Evolutionary conservation across 2,888 invertebrate species (phyloP), one percentile per base, ranked within the genome.

Genomic region (Stenurella melanura): DNA sequence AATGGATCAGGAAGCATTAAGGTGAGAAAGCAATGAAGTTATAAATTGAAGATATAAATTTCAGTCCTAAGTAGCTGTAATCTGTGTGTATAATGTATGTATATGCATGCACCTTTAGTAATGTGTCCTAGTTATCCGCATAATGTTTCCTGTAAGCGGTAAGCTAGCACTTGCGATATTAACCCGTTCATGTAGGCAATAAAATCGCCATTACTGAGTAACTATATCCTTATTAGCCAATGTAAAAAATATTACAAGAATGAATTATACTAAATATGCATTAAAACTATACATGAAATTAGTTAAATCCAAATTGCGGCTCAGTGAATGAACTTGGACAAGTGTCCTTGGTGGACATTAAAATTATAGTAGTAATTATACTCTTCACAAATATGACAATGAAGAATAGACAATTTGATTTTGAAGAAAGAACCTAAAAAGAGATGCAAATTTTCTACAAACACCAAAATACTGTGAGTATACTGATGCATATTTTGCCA

Each of bases 31-130:
- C 73, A 76, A 76, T 76, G 71, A 66, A 75, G 75, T 66, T 71
- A 75, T 75, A 75, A 75, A 75, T 66, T 75, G 30, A 9, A 75
- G 75, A 71, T 71, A 75, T 75, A 75, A 75, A 75, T 66, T 75
- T 58, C 58, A 64, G 12, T 26, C 66, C 58, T 19, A 60, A 64
- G 70, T 60, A 71, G 63, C 66, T n/a, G 42, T 70, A 70, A 71
- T 75, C 69, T 68, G 21, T 34, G 38, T 61, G 56, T 63, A 74
- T 74, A 69, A 74, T 34, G 30, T 34, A 74, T 74, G 74, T 69
- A 74, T 74, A 61, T 74, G 69, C 61, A 74, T 74, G 61, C 61
- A 50, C 30, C 63, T 42, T 67, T 42, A 67, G 57, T 68, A 69
- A 69, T 63, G 61, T 74, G 74, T 69, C 67, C 74, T 17, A 38